A percentile compares a stretch with the other conserved stretches of the same genome.
These are phyloP conservation scores for Esox lucius DNA, from an alignment of 2,797 vertebrate genomes.

Conservation along the genomic window DNA sequence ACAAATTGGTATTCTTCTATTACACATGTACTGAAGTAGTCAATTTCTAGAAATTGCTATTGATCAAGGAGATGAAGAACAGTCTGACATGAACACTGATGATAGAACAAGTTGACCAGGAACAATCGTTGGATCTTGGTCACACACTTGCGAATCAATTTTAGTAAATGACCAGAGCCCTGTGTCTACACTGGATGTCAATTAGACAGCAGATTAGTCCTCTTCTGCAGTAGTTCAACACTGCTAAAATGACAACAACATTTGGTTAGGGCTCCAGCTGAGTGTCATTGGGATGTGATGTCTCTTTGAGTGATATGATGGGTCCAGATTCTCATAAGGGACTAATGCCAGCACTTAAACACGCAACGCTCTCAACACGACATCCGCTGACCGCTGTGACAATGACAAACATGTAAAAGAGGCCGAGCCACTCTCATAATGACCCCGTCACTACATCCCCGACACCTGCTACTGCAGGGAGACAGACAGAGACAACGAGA, in stretches of 20 bases:
- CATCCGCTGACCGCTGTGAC: conserved; percentile 70
- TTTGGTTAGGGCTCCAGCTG: conserved; percentile 57
- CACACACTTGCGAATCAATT: conserved; percentile 40
- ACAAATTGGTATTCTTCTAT: conserved; percentile 44
- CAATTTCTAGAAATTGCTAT: conserved; percentile 49
- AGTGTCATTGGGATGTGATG: conserved; percentile 57
- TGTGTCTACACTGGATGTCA: background rate
- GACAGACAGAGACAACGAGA: conserved; percentile 1
- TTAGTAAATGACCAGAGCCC: background rate
- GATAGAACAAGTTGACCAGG: conserved; percentile 20
- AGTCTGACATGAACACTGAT: conserved; percentile 38
- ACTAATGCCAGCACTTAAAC: conserved; percentile 63
- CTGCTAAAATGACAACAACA: conserved; percentile 40
- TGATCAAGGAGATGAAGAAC: conserved; percentile 51
- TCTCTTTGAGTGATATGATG: conserved; percentile 38
- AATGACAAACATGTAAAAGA: conserved; percentile 74
- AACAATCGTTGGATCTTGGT: conserved; percentile 39
- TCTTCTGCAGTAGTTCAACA: background rate
- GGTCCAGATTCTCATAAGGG: conserved; percentile 53
- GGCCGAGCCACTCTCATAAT: conserved; percentile 54
- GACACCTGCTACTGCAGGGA: conserved; percentile 54
- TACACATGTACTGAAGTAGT: conserved; percentile 31
- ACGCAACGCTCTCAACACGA: conserved; percentile 64
- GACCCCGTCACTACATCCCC: conserved; percentile 56
- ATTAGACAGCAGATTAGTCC: conserved; percentile 44